Evolutionary conservation across 2,888 invertebrate genomes (phyloP).

Genomic region (Melieria crassipennis): DNA sequence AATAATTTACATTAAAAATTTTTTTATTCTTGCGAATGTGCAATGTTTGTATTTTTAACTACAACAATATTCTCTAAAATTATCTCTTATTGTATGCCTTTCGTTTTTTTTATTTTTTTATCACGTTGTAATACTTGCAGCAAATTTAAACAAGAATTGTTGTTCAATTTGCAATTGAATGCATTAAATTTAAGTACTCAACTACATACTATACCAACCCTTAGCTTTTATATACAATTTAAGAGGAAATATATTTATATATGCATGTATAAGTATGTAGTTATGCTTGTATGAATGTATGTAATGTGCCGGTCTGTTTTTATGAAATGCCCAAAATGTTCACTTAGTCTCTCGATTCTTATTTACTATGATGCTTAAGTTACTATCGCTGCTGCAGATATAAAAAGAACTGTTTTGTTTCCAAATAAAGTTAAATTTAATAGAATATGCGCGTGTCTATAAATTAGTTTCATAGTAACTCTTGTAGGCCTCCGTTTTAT

Average conservation of each 20-base stretch:
- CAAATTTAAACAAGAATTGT: slow-evolving; percentile 41
- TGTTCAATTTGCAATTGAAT: slow-evolving; percentile 41
- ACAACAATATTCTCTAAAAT: slow-evolving; percentile 31
- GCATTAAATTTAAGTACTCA: background rate
- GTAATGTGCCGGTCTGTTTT: too few relatives aligned
- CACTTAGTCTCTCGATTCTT: too few relatives aligned
- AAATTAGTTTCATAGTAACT: slow-evolving; percentile 64
- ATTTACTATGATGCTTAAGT: too few relatives aligned
- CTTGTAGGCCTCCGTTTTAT: slow-evolving; percentile 58
- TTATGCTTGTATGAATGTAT: background rate
- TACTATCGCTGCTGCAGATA: too few relatives aligned
- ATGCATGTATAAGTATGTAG: background rate
- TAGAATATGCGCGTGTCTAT: slow-evolving; percentile 45
- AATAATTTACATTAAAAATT: slow-evolving; percentile 3
- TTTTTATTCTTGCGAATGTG: slow-evolving; percentile 43
- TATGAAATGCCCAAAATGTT: too few relatives aligned
- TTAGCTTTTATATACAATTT: slow-evolving; percentile 6
- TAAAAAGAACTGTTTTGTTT: too few relatives aligned
- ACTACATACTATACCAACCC: background rate
- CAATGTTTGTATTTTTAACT: slow-evolving; percentile 39
- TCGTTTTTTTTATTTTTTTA: slow-evolving; percentile 40
- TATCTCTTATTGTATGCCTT: slow-evolving; percentile 6
- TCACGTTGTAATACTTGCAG: slow-evolving; percentile 57
- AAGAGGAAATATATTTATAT: background rate
- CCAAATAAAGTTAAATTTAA: too few relatives aligned